These are phyloP conservation scores for Sinocyclocheilus grahami DNA, from an alignment of 2,113 vertebrate genomes.

Conservation along the genomic window DNA sequence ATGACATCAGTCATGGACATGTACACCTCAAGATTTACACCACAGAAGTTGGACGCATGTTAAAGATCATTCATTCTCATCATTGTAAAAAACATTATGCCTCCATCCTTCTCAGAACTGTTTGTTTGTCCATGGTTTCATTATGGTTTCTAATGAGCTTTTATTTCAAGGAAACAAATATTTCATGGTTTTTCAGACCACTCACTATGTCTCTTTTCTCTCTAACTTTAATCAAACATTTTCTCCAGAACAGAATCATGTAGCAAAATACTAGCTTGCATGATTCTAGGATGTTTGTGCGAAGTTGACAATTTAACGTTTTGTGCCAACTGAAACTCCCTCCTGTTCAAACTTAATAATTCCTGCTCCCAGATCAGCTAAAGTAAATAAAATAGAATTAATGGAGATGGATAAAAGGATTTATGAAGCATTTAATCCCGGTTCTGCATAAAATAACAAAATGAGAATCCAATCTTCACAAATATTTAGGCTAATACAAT, in stretches of 20 bases:
- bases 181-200: background rate
- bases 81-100: background rate
- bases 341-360: background rate
- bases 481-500: slow-evolving; percentile 14
- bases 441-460: background rate
- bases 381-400: background rate
- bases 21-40: background rate
- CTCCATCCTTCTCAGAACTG: background rate
- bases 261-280: background rate
- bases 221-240: background rate
- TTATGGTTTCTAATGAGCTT: background rate
- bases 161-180: background rate
- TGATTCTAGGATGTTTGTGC: slow-evolving; percentile 5
- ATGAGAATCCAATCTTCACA: background rate
- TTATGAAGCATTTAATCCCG: background rate
- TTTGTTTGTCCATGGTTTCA: background rate
- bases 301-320: background rate
- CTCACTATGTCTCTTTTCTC: background rate
- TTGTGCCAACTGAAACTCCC: background rate
- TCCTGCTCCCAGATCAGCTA: background rate
- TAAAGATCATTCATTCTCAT: background rate
- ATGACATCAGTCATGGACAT: slow-evolving; percentile 4
- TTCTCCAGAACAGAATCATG: background rate
- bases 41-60: background rate
- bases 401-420: background rate